phyloP scores from a whole-genome alignment of 2,888 invertebrate species.

The Noctua fimbriata region DNA sequence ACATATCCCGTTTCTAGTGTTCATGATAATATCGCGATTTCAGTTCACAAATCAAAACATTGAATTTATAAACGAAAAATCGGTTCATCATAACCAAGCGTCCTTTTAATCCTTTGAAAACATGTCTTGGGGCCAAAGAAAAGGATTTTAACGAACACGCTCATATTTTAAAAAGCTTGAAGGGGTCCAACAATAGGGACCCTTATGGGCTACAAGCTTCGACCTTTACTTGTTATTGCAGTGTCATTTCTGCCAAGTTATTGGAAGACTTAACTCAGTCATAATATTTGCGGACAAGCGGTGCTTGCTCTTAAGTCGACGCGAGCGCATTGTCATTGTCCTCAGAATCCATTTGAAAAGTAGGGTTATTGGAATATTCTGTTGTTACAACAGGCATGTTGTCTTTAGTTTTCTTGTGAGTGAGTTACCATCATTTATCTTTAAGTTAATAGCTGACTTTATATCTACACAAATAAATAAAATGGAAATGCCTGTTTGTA shows the following conservation, averaged over 20 bases:
- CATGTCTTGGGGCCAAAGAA: constrained; percentile 24
- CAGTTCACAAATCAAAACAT: background rate
- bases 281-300: constrained; percentile 54
- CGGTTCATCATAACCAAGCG: background rate
- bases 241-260: constrained; percentile 47
- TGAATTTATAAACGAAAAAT: background rate
- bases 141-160: constrained; percentile 21
- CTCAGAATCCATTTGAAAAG: constrained; percentile 32
- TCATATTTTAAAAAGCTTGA: constrained; percentile 34
- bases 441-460: background rate
- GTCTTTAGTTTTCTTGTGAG: background rate
- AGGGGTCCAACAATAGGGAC: constrained; percentile 30
- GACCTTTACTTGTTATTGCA: constrained; percentile 21
- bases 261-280: constrained; percentile 34
- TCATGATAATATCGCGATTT: no score
- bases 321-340: constrained; percentile 47
- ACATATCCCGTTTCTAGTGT: no score
- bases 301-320: constrained; percentile 36
- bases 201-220: background rate
- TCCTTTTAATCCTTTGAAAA: constrained; percentile 42
- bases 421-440: background rate
- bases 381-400: background rate
- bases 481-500: no score
- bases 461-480: no score
- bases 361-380: constrained; percentile 26